Evolutionary conservation across 2,113 vertebrate species (phyloP), one percentile per base, ranked within the genome.

Genomic region (Aspiorhynchus laticeps): DNA sequence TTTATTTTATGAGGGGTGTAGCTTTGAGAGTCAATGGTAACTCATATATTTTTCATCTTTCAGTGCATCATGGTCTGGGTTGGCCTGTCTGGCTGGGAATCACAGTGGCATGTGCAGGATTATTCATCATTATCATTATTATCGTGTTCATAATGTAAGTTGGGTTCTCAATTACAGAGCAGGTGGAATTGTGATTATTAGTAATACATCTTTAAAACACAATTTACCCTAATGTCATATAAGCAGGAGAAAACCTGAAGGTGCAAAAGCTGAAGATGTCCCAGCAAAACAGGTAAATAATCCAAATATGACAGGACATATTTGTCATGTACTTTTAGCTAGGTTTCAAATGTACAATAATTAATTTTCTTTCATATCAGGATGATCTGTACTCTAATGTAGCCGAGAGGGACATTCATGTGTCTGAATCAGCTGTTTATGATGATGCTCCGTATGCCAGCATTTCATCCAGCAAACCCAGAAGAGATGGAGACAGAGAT

Each of bases 71-170:
- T 8, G 3, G 51, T 38, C 33, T 7, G 38, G 1, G 17, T 19
- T 28, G 53, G 33, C 33, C 24, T 43, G 24, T 63, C 7, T 19
- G 59, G 36, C 10, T 81, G 36, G 80, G 59, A 12, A 81, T 81
- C 80, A 2, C 36, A 28, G 2, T 36, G 31, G 56, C 3, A 11
- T 63, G 24, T 11, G 4, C 17, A 46, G 59, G 33, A 81, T 81
- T 81, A 14, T 63, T 81, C 6, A 5, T 81, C 36, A 2, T 81
- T 15, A 43, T 61, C 79, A 61, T 65, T 1, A 80, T 80, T 0
- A 65, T 81, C 19, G 14, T 65, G 36, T 21, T 81, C 2, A 46
- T 81, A 28, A 65, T 81, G 59, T 81, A 81, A 19, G 59, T 43
- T 26, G 7, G 24, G 17, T 26, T 76, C 24, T 51, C 26, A 77